Conservation (phyloP, 1,140 invertebrate species). For the Trichogramma pretiosum region DNA sequence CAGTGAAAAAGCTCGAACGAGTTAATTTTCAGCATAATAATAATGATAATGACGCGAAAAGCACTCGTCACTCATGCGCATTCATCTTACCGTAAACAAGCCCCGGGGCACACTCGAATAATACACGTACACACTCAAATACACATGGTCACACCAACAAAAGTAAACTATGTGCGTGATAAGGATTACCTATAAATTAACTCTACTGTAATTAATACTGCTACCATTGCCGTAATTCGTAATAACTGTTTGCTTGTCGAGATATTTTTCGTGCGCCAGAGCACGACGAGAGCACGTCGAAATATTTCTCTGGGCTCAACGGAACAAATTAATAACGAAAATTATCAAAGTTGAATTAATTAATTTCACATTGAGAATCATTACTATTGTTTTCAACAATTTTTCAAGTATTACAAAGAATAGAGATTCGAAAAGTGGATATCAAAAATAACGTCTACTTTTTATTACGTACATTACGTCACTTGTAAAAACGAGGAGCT, state of each 20-base stretch:
- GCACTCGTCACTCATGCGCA: not conserved
- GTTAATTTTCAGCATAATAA: not conserved
- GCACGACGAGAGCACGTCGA: too few species aligned
- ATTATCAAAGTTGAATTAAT: too few species aligned
- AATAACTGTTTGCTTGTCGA: slow-evolving; percentile 21
- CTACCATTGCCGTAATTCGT: slow-evolving; percentile 21
- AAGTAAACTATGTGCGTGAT: not conserved
- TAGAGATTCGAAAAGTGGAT: too few species aligned
- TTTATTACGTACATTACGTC: too few species aligned
- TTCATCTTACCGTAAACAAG: not conserved
- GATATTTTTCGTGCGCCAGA: too few species aligned
- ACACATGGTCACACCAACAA: slow-evolving; percentile 15
- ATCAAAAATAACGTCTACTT: too few species aligned
- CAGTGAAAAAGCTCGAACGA: not conserved
- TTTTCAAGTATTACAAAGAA: too few species aligned
- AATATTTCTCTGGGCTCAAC: too few species aligned
- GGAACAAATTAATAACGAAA: too few species aligned
- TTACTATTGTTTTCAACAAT: too few species aligned
- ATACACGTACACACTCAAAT: not conserved
- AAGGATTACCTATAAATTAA: slow-evolving; percentile 19
- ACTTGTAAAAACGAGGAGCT: too few species aligned
- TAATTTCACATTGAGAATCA: too few species aligned
- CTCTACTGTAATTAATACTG: slow-evolving; percentile 19
- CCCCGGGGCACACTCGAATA: not conserved
- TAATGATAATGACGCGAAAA: not conserved